Evolutionary conservation across 2,113 vertebrate species (phyloP), one percentile per base, ranked within the genome.

Genomic region (Coptodon rendalli): DNA sequence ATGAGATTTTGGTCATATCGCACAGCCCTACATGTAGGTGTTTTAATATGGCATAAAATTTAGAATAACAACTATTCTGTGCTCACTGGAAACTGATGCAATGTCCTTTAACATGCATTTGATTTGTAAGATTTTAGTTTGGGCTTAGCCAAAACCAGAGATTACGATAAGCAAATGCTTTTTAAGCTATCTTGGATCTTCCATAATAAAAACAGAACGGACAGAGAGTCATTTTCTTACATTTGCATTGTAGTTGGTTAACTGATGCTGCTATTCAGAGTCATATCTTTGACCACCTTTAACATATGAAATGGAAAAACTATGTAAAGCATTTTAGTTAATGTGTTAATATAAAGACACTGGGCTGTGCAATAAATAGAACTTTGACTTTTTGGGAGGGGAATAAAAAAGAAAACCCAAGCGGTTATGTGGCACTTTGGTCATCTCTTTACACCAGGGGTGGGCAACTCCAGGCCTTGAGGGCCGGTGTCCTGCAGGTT

Each of bases 161-260:
- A n/a, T 19, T 29, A 50, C 45, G 50, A 29, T 50, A 19, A 31
- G 9, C 71, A 31, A n/a, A 76, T 48, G 2, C 4, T 19, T 76
- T 29, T 8, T 48, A 4, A 50, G 43, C 43, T 7, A 19, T 29
- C 16, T 76, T 76, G 4, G 71, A 24, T 73, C 13, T 27, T 43
- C 7, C 36, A 11, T 73, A 73, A 76, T 48, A 12, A 78, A 76
- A 50, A 29, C 24, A 12, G 16, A 31, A 13, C 1, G 4, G 71
- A 76, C 43, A 12, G 45, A 73, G 8, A 31, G 45, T 31, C 16
- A 78, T 78, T 78, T 78, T 52, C 45, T 3, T 78, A 78, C 45
- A 78, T 78, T 78, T 78, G 6, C 27, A 31, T 78, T 84, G 59
- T 52, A 84, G 22, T 12, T 8, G 2, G n/a, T 81, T 38, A 71